A percentile compares a stretch with the other conserved stretches of the same genome.
These are phyloP conservation scores for Anolis apletophallus DNA, from an alignment of 2,797 vertebrate genomes.

Conservation along the genomic window DNA sequence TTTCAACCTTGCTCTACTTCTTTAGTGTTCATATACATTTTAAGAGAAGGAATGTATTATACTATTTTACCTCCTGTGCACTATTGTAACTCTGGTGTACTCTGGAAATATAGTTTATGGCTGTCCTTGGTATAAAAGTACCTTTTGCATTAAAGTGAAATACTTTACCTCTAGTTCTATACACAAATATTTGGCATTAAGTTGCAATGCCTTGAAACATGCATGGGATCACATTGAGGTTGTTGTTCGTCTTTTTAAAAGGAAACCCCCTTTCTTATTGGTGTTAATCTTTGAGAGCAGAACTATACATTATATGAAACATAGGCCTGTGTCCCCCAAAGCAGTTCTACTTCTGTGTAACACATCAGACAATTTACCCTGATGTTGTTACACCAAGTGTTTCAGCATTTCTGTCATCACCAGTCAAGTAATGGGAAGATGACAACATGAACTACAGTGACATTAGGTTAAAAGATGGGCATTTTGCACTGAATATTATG, in stretches of 20 bases:
- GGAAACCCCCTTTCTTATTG: background rate
- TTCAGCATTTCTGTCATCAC: background rate
- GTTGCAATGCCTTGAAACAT: background rate
- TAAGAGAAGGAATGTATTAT: background rate
- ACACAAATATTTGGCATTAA: background rate
- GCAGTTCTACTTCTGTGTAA: background rate
- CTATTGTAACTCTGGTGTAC: background rate
- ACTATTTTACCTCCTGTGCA: background rate
- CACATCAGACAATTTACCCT: background rate
- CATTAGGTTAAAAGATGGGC: background rate
- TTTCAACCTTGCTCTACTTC: background rate
- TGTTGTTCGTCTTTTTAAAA: background rate
- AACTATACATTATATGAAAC: background rate
- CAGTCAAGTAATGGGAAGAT: background rate
- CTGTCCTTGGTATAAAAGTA: background rate
- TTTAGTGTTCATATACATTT: background rate
- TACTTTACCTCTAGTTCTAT: background rate
- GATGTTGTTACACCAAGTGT: background rate
- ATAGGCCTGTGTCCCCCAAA: background rate
- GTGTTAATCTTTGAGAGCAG: background rate
- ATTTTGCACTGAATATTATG: background rate
- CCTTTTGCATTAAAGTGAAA: background rate
- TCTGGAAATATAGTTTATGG: background rate
- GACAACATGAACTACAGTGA: background rate
- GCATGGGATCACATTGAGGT: too few relatives aligned